phyloP scores from a whole-genome alignment of 2,797 vertebrate genomes.

The Crypturellus tataupa region DNA sequence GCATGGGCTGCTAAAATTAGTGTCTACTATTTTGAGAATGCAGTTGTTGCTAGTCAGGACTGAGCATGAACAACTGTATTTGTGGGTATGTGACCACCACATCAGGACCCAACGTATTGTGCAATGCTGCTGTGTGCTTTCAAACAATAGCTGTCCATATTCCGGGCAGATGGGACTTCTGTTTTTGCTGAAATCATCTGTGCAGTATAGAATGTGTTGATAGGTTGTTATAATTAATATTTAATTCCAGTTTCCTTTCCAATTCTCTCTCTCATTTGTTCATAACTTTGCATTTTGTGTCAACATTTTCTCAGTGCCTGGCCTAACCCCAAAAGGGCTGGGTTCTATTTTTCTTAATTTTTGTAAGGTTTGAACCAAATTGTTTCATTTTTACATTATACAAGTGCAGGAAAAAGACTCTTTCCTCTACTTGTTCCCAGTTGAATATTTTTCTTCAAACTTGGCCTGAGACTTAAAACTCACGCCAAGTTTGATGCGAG shows the following conservation, averaged over 20 bases:
- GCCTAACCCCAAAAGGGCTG: not conserved
- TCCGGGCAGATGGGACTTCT: slow-evolving; percentile 31
- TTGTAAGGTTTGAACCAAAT: not conserved
- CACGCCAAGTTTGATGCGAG: slow-evolving; percentile 63
- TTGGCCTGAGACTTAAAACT: slow-evolving; percentile 21
- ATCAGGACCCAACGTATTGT: not conserved
- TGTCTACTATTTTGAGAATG: slow-evolving; percentile 11
- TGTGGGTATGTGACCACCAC: not conserved
- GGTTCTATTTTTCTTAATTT: not conserved
- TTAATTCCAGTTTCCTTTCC: slow-evolving; percentile 20
- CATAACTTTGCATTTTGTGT: not conserved
- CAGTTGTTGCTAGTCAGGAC: not conserved
- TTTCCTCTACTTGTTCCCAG: not conserved
- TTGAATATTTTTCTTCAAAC: slow-evolving; percentile 42
- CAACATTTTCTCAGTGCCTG: not conserved
- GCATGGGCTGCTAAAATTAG: not conserved
- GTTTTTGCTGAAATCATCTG: not conserved
- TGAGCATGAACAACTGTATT: not conserved
- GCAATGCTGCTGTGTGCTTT: not conserved
- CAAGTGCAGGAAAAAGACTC: not conserved
- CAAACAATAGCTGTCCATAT: not conserved
- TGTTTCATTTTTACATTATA: slow-evolving; percentile 3
- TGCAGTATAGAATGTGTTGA: not conserved
- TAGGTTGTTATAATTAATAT: not conserved
- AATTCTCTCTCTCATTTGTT: slow-evolving; percentile 10